These are phyloP conservation scores for Amia ocellicauda DNA, from an alignment of 2,113 vertebrate genomes.

Conservation along the genomic window DNA sequence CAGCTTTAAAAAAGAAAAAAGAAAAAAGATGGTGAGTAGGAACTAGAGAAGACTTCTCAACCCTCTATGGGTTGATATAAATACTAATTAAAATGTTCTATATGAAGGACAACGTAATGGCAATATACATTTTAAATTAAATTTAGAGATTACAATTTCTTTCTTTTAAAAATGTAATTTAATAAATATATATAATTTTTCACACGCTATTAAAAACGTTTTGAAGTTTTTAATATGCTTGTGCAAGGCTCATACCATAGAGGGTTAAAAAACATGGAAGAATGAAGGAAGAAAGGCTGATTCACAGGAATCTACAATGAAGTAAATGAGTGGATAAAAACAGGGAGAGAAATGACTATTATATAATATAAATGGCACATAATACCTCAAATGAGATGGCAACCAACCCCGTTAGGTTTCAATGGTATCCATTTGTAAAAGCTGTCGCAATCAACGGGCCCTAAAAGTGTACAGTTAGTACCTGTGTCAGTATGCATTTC, in stretches of 20 bases:
- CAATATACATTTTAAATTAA: no score
- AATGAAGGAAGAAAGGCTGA: conserved; percentile 5
- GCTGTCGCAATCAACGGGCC: conserved; percentile 99
- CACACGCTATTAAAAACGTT: no score
- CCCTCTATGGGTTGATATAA: no score
- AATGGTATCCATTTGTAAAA: conserved; percentile 99
- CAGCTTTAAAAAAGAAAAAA: neutral
- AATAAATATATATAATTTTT: no score
- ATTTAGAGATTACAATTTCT: no score
- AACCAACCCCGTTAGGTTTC: conserved; percentile 89
- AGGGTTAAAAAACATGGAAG: conserved; percentile 6
- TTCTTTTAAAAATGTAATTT: no score
- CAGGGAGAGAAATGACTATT: conserved; percentile 26
- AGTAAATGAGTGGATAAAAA: conserved; percentile 20
- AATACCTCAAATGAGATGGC: conserved; percentile 97
- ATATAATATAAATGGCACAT: conserved; percentile 69
- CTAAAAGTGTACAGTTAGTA: conserved; percentile 98
- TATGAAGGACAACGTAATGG: no score
- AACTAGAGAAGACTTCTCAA: neutral
- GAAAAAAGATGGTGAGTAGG: neutral
- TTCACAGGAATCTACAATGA: neutral
- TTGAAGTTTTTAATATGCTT: no score
- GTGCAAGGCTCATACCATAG: neutral
- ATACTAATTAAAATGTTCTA: no score
- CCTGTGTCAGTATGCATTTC: conserved; percentile 85